Conservation (phyloP, 2,113 vertebrate species). For the Bufo bufo region DNA sequence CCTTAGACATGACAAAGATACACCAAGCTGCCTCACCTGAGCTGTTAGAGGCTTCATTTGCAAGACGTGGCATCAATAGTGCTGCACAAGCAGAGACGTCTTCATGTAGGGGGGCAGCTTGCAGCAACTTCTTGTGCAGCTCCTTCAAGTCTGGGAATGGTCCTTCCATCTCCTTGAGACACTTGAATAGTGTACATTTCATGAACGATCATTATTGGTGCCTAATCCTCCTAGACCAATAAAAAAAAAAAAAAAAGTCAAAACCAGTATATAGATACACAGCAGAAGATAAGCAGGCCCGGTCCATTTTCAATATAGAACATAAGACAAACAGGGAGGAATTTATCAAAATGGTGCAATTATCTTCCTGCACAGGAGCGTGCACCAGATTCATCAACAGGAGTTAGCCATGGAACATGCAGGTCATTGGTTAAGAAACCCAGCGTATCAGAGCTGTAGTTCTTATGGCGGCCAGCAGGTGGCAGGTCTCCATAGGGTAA, state of each 20-base stretch:
- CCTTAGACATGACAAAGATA: too few relatives aligned
- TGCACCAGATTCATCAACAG: too few relatives aligned
- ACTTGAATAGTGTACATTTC: not conserved
- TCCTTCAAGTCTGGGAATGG: conserved; percentile 65
- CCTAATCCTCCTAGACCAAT: not conserved
- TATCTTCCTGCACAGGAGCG: too few relatives aligned
- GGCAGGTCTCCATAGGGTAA: too few relatives aligned
- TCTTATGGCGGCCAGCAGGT: too few relatives aligned
- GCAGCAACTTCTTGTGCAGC: conserved; percentile 70
- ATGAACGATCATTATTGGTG: conserved; percentile 18
- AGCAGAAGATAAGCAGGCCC: not conserved
- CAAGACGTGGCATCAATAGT: conserved; percentile 63
- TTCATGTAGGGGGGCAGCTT: conserved; percentile 63
- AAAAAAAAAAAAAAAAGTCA: not conserved
- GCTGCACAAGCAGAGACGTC: conserved; percentile 63
- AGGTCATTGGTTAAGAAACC: too few relatives aligned
- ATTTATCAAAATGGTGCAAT: too few relatives aligned
- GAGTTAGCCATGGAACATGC: too few relatives aligned
- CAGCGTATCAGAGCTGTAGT: too few relatives aligned
- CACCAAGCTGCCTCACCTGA: conserved; percentile 10
- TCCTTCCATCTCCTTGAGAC: conserved; percentile 64
- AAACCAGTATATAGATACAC: not conserved
- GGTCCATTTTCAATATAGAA: too few relatives aligned
- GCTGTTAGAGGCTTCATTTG: not conserved
- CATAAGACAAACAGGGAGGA: too few relatives aligned